Conservation (phyloP, 2,113 vertebrate species). For the Poeciliopsis occidentalis region DNA sequence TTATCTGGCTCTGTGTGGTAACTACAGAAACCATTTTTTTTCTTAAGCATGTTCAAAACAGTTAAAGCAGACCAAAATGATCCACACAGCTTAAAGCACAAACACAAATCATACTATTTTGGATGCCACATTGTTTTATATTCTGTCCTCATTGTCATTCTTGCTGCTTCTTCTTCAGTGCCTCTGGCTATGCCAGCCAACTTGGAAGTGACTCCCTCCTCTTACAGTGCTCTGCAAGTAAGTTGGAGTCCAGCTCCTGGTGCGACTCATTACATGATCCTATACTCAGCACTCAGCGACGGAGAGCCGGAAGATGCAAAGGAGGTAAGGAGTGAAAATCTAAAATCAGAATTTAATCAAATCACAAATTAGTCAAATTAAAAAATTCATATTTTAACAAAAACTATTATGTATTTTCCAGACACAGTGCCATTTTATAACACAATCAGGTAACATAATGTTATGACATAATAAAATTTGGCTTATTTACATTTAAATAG, state of each 20-base stretch:
- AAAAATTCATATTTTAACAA: background rate
- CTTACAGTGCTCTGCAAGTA: constrained; percentile 82
- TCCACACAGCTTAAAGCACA: too few species aligned
- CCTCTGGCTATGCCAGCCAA: constrained; percentile 81
- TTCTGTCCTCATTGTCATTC: background rate
- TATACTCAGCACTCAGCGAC: constrained; percentile 81
- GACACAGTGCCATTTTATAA: too few species aligned
- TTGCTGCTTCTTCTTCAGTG: constrained; percentile 66
- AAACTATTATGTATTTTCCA: too few species aligned
- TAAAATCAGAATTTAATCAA: background rate
- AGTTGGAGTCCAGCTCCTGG: constrained; percentile 83
- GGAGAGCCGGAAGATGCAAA: constrained; percentile 81
- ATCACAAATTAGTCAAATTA: background rate
- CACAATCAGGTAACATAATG: too few species aligned
- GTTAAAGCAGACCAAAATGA: too few species aligned
- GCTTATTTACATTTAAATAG: too few species aligned
- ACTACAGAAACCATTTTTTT: too few species aligned
- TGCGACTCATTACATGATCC: constrained; percentile 88
- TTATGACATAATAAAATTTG: too few species aligned
- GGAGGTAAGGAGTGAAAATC: constrained; percentile 66
- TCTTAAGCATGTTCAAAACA: too few species aligned
- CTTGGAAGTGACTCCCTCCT: constrained; percentile 82
- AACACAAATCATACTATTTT: background rate
- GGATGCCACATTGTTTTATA: background rate
- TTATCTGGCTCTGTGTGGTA: too few species aligned